Evolutionary conservation across 2,888 invertebrate genomes (phyloP).

Genomic region (Lissonota sp.): DNA sequence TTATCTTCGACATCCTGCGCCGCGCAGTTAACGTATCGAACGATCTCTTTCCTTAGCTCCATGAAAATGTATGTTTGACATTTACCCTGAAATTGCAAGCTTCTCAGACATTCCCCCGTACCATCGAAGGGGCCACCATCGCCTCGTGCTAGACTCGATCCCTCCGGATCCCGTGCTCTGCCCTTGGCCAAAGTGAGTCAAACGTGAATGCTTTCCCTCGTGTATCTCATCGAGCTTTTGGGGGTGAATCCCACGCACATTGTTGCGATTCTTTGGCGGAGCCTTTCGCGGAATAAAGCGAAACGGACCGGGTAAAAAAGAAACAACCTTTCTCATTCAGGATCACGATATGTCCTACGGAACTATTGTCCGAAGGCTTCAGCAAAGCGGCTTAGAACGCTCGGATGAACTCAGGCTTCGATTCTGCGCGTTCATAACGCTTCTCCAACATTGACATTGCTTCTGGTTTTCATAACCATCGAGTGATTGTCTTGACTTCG

Average conservation of each 20-base stretch:
- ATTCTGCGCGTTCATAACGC: not conserved
- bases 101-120: conserved; percentile 32
- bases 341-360: conserved; percentile 25
- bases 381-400: conserved; percentile 34
- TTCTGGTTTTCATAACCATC: conserved; percentile 46
- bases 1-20: conserved; percentile 60
- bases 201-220: conserved; percentile 22
- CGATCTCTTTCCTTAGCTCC: conserved; percentile 52
- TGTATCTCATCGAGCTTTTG: not conserved
- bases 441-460: conserved; percentile 1
- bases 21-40: conserved; percentile 60
- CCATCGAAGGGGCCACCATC: not conserved
- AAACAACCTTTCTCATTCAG: conserved; percentile 36
- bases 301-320: conserved; percentile 17
- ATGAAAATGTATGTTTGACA: conserved; percentile 60
- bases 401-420: conserved; percentile 8
- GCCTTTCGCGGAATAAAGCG: conserved; percentile 29
- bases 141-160: conserved; percentile 27
- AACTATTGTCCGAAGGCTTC: conserved; percentile 12
- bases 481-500: conserved; percentile 57
- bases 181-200: conserved; percentile 37
- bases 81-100: conserved; percentile 47
- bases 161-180: conserved; percentile 13
- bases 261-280: conserved; percentile 45
- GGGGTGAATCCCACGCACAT: conserved; percentile 33